These are phyloP conservation scores for Grallaria varia DNA, from an alignment of 2,113 vertebrate genomes.

Conservation along the genomic window DNA sequence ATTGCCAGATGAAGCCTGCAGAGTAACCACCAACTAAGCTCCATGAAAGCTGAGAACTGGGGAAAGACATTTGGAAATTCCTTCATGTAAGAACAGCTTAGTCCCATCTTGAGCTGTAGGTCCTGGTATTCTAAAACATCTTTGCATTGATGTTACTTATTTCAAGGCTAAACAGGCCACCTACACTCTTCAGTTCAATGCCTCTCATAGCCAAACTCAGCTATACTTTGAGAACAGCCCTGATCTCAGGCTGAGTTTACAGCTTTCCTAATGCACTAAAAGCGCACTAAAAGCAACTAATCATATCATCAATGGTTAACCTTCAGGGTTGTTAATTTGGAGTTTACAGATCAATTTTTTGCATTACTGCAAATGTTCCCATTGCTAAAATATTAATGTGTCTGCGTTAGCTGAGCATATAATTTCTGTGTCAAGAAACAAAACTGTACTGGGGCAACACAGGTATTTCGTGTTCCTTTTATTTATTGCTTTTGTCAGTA, in stretches of 20 bases:
- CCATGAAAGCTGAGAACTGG: neutral
- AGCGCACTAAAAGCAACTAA: neutral
- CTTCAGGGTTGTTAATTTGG: neutral
- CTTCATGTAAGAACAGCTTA: neutral
- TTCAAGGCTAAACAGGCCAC: neutral
- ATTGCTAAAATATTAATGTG: neutral
- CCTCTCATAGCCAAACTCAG: neutral
- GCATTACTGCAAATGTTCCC: neutral
- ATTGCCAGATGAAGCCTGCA: neutral
- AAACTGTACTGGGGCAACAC: neutral
- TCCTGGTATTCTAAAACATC: neutral
- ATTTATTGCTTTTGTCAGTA: neutral
- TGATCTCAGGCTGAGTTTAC: neutral
- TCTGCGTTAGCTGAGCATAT: neutral
- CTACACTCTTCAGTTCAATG: neutral
- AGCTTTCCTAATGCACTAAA: neutral
- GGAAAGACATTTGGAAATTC: neutral
- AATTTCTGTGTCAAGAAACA: neutral
- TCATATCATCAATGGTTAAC: neutral
- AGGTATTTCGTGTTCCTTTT: neutral
- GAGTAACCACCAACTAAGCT: neutral
- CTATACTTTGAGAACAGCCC: neutral
- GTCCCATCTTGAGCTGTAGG: neutral
- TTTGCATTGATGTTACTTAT: neutral
- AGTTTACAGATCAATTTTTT: neutral